Conservation (phyloP, 2,888 invertebrate species). For the Vandiemenella viatica region DNA sequence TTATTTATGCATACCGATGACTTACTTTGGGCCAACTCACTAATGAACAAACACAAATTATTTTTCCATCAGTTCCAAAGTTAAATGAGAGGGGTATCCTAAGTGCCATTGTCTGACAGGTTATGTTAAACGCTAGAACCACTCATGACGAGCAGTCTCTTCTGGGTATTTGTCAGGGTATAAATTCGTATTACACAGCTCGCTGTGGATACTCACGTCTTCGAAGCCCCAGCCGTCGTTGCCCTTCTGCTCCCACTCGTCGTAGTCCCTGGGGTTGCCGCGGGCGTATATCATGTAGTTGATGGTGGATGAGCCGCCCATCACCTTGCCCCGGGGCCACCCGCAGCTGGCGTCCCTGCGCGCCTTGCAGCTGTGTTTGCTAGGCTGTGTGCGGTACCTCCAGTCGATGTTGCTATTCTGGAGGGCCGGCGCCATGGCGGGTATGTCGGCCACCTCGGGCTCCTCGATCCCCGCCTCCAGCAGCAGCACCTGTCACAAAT, state of each 20-base stretch:
- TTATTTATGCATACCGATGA: too few species aligned
- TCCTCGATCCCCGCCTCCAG: conserved; percentile 49
- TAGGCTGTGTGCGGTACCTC: conserved; percentile 51
- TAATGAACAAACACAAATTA: too few species aligned
- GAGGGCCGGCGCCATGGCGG: conserved; percentile 43
- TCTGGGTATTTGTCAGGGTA: too few species aligned
- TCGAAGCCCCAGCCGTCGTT: conserved; percentile 47
- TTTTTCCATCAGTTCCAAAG: too few species aligned
- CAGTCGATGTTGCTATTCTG: conserved; percentile 51
- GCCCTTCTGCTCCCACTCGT: conserved; percentile 45
- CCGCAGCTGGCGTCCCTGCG: conserved; percentile 39
- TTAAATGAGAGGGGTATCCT: too few species aligned
- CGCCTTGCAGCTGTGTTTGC: conserved; percentile 42
- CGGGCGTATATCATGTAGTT: conserved; percentile 52
- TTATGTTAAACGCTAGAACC: too few species aligned
- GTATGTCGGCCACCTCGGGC: conserved; percentile 48
- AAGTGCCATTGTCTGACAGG: too few species aligned
- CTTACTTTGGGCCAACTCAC: too few species aligned
- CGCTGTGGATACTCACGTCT: too few species aligned
- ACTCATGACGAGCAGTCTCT: too few species aligned
- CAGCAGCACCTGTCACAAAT: conserved; percentile 42
- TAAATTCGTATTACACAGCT: too few species aligned
- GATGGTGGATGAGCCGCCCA: conserved; percentile 51
- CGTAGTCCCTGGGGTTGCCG: conserved; percentile 44
- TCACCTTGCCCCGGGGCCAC: conserved; percentile 50